Evolutionary conservation across 2,888 invertebrate genomes (phyloP).

Genomic region (Strigamia crassipes): DNA sequence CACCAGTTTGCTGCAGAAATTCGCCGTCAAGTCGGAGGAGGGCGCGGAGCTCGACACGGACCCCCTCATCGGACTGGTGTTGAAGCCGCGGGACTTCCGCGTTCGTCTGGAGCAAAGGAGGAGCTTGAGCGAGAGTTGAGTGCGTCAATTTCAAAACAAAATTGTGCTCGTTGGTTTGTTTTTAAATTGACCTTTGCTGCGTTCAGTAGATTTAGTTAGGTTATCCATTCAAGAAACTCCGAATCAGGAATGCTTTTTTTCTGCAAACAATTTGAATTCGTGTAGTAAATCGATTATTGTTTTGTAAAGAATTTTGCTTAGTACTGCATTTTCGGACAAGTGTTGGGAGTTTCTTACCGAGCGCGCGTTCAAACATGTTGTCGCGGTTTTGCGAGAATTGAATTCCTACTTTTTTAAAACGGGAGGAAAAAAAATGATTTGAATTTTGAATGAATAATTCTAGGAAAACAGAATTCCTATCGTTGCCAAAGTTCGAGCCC

Average conservation of each 20-base stretch:
- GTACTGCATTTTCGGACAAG: no score
- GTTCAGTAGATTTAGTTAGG: neutral
- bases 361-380: neutral
- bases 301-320: no score
- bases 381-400: neutral
- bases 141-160: no score
- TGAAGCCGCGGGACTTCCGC: neutral
- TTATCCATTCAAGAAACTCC: neutral
- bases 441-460: no score
- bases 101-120: neutral
- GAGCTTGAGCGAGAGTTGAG: neutral
- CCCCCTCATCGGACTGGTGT: neutral
- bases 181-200: no score
- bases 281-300: no score
- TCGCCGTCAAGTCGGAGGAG: conserved; percentile 43
- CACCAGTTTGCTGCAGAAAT: conserved; percentile 44
- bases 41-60: conserved; percentile 54
- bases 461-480: no score
- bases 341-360: no score
- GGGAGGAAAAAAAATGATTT: no score
- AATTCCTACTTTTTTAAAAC: neutral
- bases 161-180: no score
- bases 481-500: no score
- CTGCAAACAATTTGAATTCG: neutral
- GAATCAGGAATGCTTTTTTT: neutral